These are phyloP conservation scores for Lumbricus terrestris DNA, from an alignment of 2,888 invertebrate species.

Conservation along the genomic window DNA sequence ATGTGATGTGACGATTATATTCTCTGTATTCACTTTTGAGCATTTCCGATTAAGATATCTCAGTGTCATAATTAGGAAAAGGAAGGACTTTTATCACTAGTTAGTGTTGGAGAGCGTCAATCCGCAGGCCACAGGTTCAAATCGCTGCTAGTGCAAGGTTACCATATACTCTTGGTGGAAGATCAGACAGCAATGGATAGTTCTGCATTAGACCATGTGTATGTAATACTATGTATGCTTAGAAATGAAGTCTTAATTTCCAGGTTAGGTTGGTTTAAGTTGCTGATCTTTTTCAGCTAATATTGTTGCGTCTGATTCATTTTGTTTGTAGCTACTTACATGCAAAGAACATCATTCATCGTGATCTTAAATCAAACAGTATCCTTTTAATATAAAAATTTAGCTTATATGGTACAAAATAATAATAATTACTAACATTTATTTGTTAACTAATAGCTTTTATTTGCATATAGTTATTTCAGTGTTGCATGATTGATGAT, in stretches of 20 bases:
- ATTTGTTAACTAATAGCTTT: too few species aligned
- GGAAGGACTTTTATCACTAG: neutral
- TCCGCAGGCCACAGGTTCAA: neutral
- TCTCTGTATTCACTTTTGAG: neutral
- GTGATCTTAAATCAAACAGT: constrained; percentile 96
- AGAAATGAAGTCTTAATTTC: neutral
- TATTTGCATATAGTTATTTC: too few species aligned
- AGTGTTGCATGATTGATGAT: too few species aligned
- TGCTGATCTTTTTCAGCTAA: neutral
- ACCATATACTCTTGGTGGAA: neutral
- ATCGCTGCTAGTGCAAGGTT: neutral
- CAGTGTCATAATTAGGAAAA: neutral
- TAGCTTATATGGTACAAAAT: neutral
- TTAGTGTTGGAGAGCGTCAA: neutral
- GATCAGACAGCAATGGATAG: neutral
- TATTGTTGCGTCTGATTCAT: neutral
- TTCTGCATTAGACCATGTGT: neutral
- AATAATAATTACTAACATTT: too few species aligned
- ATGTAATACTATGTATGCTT: too few species aligned
- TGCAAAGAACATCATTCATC: constrained; percentile 95
- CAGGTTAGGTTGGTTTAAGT: neutral
- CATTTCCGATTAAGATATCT: neutral
- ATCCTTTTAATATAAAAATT: constrained; percentile 51
- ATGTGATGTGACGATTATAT: neutral
- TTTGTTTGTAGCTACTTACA: constrained; percentile 76